Evolutionary conservation across 2,888 invertebrate genomes (phyloP), one percentile per base, ranked within the genome.

Genomic region (Tridacna crocea): DNA sequence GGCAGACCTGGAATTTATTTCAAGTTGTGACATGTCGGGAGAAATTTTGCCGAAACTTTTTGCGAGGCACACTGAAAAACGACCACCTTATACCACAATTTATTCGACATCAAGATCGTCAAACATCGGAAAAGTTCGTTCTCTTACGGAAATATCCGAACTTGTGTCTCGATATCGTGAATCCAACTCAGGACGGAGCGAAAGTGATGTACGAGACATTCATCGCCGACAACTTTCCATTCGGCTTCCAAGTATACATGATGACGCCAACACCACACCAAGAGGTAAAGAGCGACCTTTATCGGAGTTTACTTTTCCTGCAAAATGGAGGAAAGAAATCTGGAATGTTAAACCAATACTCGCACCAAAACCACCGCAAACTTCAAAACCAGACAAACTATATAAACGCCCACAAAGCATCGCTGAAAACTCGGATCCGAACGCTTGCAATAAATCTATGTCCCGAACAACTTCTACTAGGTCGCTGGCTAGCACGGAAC

Each of bases 321-420:
- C 55, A 22, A 73, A 78, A 36, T 83, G 85, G 83, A 75, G 66
- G 55, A 61, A 61, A 12, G 66, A 77, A 66, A 70, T 66, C 13
- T 86, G 86, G 86, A 80, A 86, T 22, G 82, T 86, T 10, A 48
- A 68, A 13, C 78, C 82, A 27, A 75, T 82, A 12, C n/a, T 48
- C 15, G 55, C 46, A 26, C 79, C 78, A 8, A 24, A 27, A 12
- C 77, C 82, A 4, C 77, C 77, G 0, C 24, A 47, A 8, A 63
- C 48, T 11, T 61, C 61, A 17, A 70, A 70, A 51, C 70, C 70
- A 11, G 70, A 70, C 8, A 70, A 51, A n/a, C 12, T 26, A 17
- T 70, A 51, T 22, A 70, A 51, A 24, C 51, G 70, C 15, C 51
- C 48, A 1, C 24, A 47, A 4, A 17, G 51, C n/a, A 26, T 51